Percentiles rank a stretch among this genome's conserved stretches.
phyloP scores from a whole-genome alignment of 2,797 vertebrate species.

The Alosa sapidissima region DNA sequence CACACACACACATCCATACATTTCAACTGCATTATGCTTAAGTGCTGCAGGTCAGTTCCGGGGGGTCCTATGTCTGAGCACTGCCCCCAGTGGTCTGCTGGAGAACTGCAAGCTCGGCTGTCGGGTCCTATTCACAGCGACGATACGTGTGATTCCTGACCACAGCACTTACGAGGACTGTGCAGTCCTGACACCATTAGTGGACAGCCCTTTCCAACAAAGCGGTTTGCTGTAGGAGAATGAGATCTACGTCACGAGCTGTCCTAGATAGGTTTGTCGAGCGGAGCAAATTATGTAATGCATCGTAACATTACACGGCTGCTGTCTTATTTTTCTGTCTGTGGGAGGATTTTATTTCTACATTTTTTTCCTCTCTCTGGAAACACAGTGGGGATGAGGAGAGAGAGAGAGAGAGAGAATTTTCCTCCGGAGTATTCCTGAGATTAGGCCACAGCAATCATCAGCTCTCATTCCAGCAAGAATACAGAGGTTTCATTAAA shows the following conservation, averaged over 20 bases:
- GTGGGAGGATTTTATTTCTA: slow-evolving; percentile 35
- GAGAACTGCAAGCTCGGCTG: neutral
- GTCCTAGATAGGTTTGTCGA: slow-evolving; percentile 44
- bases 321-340: slow-evolving; percentile 33
- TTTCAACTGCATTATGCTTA: neutral
- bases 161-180: neutral
- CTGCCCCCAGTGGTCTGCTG: neutral
- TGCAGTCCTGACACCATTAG: neutral
- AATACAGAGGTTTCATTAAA: slow-evolving; percentile 47
- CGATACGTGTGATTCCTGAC: neutral
- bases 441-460: slow-evolving; percentile 40
- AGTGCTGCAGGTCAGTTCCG: neutral
- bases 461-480: slow-evolving; percentile 41
- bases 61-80: neutral
- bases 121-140: neutral
- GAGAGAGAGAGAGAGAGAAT: slow-evolving; percentile 23
- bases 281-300: slow-evolving; percentile 45
- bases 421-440: slow-evolving; percentile 17
- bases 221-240: neutral
- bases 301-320: slow-evolving; percentile 33
- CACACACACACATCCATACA: neutral
- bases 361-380: neutral
- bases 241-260: slow-evolving; percentile 37
- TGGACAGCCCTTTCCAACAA: neutral
- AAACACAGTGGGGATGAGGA: neutral